phyloP scores from a whole-genome alignment of 2,797 vertebrate genomes.

The Ispidina picta region DNA sequence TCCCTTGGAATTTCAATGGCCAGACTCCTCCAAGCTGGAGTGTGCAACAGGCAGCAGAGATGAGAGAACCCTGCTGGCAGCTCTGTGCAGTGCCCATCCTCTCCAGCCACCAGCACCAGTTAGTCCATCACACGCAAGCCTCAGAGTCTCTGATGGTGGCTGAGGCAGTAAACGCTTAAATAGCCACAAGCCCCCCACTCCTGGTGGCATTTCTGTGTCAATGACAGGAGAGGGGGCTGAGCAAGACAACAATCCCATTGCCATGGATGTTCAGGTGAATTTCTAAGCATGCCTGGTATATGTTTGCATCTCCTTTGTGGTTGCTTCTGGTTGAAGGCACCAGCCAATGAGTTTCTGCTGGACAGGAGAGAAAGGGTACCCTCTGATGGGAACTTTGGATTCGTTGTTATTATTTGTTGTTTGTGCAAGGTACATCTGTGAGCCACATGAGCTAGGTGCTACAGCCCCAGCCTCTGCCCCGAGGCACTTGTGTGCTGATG shows the following conservation, averaged over 20 bases:
- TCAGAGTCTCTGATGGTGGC: not conserved
- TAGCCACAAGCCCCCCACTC: not conserved
- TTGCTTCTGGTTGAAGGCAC: not conserved
- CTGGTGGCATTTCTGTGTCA: not conserved
- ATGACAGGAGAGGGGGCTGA: not conserved
- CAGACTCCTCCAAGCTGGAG: not conserved
- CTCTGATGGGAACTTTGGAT: not conserved
- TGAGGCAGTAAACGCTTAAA: not conserved
- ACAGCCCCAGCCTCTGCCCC: not conserved
- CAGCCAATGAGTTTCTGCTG: not conserved
- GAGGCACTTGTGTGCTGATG: not conserved
- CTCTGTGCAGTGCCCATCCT: too few relatives aligned
- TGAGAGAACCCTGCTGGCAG: fast-evolving
- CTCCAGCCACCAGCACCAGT: not conserved
- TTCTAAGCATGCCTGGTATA: not conserved
- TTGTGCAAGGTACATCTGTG: not conserved
- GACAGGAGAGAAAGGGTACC: not conserved
- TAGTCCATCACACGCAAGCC: not conserved
- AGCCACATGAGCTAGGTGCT: not conserved
- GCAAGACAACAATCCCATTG: not conserved
- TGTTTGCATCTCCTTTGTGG: not conserved
- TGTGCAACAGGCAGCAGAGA: not conserved
- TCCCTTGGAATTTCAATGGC: not conserved
- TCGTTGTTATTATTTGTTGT: not conserved
- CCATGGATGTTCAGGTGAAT: not conserved